These are phyloP conservation scores for Lepidocyrtoides sp. DNA, from an alignment of 2,888 invertebrate genomes.

Conservation along the genomic window DNA sequence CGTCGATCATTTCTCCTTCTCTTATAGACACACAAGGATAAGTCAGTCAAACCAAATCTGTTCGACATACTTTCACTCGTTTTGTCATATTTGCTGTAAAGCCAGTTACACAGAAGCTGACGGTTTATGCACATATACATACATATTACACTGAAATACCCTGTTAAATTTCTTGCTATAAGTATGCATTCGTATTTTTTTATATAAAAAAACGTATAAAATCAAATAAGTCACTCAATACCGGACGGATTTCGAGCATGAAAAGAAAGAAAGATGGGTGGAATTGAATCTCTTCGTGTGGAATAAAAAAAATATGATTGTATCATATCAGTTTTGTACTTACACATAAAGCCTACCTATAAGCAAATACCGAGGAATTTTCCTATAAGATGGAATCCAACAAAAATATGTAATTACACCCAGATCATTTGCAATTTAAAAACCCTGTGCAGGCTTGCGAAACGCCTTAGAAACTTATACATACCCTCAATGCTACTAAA, in stretches of 20 bases:
- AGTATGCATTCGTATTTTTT: no score
- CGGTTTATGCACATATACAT: no score
- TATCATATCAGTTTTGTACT: conserved; percentile 33
- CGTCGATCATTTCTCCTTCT: conserved; percentile 27
- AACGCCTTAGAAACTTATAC: no score
- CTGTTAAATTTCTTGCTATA: no score
- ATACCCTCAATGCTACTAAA: no score
- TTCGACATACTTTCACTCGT: conserved; percentile 25
- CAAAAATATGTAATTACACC: no score
- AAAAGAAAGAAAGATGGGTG: conserved; percentile 34
- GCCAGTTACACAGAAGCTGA: background rate
- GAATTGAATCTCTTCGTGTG: conserved; percentile 27
- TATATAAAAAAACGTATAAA: background rate
- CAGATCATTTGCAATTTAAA: no score
- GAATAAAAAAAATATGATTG: conserved; percentile 18
- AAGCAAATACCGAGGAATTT: background rate
- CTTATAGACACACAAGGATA: conserved; percentile 2
- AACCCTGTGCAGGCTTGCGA: no score
- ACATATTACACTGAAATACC: no score
- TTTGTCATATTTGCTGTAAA: background rate
- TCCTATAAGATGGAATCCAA: background rate
- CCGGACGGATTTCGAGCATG: conserved; percentile 31
- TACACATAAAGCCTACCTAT: conserved; percentile 5
- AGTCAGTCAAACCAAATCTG: conserved; percentile 43
- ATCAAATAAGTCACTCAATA: conserved; percentile 26